phyloP scores from a whole-genome alignment of 2,888 invertebrate species.

The Pseudolycoriella hygida region DNA sequence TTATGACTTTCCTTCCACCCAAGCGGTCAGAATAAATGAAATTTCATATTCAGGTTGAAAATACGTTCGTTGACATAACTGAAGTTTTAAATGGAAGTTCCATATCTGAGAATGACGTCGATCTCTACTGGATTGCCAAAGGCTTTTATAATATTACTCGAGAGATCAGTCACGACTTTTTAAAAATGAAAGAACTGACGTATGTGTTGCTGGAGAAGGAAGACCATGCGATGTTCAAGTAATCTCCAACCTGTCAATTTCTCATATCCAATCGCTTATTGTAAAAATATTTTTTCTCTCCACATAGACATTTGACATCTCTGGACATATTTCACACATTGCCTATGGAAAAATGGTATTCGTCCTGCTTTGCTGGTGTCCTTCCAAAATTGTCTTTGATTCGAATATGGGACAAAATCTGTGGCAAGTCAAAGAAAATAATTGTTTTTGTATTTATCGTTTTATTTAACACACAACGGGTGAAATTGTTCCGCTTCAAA shows the following conservation, averaged over 20 bases:
- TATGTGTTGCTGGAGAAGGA: constrained; percentile 55
- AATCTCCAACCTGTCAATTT: constrained; percentile 9
- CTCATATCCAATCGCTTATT: background rate
- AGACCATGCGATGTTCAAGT: constrained; percentile 52
- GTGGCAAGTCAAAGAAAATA: constrained; percentile 70
- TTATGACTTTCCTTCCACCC: too few relatives aligned
- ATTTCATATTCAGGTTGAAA: constrained; percentile 29
- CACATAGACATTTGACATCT: constrained; percentile 42
- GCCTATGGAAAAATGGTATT: constrained; percentile 63
- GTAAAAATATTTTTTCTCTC: constrained; percentile 7
- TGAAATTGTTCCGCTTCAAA: constrained; percentile 44
- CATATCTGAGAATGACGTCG: constrained; percentile 54
- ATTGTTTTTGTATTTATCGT: constrained; percentile 61
- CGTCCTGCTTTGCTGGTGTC: constrained; percentile 65
- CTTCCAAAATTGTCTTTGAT: constrained; percentile 58
- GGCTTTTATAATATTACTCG: constrained; percentile 52
- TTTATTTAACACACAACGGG: constrained; percentile 48
- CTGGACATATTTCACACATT: constrained; percentile 43
- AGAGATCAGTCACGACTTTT: constrained; percentile 44
- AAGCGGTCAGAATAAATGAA: too few relatives aligned
- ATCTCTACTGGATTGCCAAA: constrained; percentile 69
- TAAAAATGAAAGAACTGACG: constrained; percentile 47
- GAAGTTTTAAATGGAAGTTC: constrained; percentile 40
- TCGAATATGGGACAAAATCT: constrained; percentile 79
- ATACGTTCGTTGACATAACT: constrained; percentile 44